A percentile compares a stretch with the other conserved stretches of the same genome.
Conservation (phyloP, 1,140 invertebrate species). For the Colletes latitarsis region DNA sequence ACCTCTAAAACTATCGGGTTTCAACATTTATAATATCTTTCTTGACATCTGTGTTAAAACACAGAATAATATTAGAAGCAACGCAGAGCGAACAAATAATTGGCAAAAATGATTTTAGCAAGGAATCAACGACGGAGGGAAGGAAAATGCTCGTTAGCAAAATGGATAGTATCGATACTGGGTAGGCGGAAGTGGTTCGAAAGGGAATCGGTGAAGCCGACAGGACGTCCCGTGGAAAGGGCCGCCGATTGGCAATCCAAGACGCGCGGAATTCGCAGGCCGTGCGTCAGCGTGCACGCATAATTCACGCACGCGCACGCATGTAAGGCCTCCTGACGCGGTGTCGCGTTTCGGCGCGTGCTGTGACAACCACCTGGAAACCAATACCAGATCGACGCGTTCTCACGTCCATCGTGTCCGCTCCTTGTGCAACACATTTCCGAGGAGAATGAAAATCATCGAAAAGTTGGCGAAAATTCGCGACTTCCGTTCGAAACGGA, state of each 20-base stretch:
- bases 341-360: conserved; percentile 79
- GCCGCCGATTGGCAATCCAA: conserved; percentile 26
- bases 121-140: no score
- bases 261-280: conserved; percentile 52
- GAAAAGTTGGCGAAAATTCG: no score
- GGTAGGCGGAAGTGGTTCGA: neutral
- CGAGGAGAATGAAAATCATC: neutral
- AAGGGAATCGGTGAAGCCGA: conserved; percentile 36
- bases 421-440: neutral
- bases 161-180: neutral
- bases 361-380: conserved; percentile 73
- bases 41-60: no score
- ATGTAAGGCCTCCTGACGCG: conserved; percentile 70
- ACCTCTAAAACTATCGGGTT: no score
- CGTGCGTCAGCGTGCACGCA: conserved; percentile 24
- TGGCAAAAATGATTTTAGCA: no score
- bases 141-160: neutral
- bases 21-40: no score
- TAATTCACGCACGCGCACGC: conserved; percentile 48
- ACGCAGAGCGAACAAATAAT: no score
- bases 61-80: no score
- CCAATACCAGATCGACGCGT: conserved; percentile 49
- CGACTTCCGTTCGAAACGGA: no score
- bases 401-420: conserved; percentile 12
- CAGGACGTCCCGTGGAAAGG: conserved; percentile 52